phyloP scores from a whole-genome alignment of 2,888 invertebrate genomes.

The Tetragonisca angustula region DNA sequence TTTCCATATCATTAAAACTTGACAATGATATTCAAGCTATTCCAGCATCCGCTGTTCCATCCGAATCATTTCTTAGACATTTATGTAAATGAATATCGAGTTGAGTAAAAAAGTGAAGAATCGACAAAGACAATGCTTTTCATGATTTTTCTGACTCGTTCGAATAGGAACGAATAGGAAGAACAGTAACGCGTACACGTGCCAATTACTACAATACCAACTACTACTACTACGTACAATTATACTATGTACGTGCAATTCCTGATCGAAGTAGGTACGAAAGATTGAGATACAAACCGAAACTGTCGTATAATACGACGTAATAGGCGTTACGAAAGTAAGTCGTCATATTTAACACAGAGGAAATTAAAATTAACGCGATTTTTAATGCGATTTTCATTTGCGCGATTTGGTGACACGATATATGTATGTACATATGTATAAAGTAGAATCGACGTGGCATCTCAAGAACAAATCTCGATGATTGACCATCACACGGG shows the following conservation, averaged over 20 bases:
- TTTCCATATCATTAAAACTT: constrained; percentile 46
- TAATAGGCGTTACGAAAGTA: neutral
- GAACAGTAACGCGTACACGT: neutral
- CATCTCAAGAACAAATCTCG: neutral
- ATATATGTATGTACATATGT: neutral
- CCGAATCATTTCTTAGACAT: neutral
- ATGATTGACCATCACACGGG: neutral
- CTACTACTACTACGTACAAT: too few species aligned
- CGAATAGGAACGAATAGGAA: neutral
- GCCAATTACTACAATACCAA: too few species aligned
- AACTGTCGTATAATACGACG: too few species aligned
- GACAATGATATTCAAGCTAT: constrained; percentile 27
- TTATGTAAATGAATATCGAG: constrained; percentile 37
- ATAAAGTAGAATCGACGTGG: neutral
- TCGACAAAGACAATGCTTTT: neutral
- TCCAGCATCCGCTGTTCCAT: neutral
- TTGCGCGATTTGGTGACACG: neutral
- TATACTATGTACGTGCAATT: too few species aligned
- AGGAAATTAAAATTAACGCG: neutral
- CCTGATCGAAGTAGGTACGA: too few species aligned
- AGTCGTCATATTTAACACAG: neutral
- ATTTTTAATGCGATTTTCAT: neutral
- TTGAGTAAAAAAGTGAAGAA: neutral
- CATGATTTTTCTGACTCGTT: neutral
- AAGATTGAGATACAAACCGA: too few species aligned